phyloP scores from a whole-genome alignment of 2,113 vertebrate species.

The Polypterus bichir region DNA sequence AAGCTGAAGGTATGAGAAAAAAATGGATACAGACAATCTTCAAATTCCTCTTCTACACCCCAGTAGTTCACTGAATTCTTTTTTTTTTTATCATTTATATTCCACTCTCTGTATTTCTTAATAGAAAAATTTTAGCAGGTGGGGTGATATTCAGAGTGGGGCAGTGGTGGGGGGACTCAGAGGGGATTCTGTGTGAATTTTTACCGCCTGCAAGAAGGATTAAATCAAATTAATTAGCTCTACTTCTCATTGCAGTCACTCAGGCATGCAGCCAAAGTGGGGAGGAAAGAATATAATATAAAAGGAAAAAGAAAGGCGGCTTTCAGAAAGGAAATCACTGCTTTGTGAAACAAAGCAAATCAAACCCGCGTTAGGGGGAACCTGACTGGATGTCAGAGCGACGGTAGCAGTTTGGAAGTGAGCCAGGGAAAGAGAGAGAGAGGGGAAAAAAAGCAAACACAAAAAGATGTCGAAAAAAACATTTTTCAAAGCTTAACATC shows the following conservation, averaged over 20 bases:
- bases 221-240: constrained; percentile 72
- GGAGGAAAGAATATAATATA: constrained; percentile 8
- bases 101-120: too few species aligned
- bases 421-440: neutral
- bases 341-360: constrained; percentile 7
- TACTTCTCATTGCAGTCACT: constrained; percentile 60
- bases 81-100: too few species aligned
- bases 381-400: neutral
- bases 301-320: neutral
- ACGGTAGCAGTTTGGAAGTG: constrained; percentile 16
- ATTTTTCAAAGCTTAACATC: constrained; percentile 6
- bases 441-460: neutral
- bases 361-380: neutral
- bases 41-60: too few species aligned
- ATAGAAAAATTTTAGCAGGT: too few species aligned
- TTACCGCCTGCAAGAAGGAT: constrained; percentile 51
- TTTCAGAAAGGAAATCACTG: constrained; percentile 4
- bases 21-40: too few species aligned
- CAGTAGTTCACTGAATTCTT: too few species aligned
- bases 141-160: constrained; percentile 16
- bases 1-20: too few species aligned
- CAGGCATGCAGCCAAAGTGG: constrained; percentile 41
- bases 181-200: constrained; percentile 20
- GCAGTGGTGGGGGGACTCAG: constrained; percentile 7
- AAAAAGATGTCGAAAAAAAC: constrained; percentile 4